A percentile compares a stretch with the other conserved stretches of the same genome.
phyloP scores from a whole-genome alignment of 2,797 vertebrate species.

The Silurus lanzhouensis region DNA sequence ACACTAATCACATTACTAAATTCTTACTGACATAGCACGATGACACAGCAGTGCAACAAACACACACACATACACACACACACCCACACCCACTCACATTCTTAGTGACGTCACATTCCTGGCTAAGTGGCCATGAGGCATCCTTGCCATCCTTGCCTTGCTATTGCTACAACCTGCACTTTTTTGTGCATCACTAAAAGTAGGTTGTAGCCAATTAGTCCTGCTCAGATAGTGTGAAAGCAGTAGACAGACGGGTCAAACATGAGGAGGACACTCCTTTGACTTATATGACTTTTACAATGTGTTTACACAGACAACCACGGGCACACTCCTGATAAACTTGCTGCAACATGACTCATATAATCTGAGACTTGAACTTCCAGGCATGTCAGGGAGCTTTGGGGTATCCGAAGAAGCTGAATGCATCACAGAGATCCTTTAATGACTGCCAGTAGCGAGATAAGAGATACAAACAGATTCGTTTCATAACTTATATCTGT shows the following conservation, averaged over 20 bases:
- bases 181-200: background rate
- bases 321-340: background rate
- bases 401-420: background rate
- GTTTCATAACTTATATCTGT: background rate
- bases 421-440: background rate
- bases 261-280: background rate
- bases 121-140: background rate
- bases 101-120: background rate
- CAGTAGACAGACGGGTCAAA: background rate
- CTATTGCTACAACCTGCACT: background rate
- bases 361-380: conserved; percentile 17
- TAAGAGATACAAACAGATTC: background rate
- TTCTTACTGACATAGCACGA: conserved; percentile 20
- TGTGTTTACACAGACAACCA: conserved; percentile 4
- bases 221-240: conserved; percentile 3
- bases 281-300: background rate
- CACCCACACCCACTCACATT: background rate
- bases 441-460: background rate
- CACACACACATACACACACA: background rate
- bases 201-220: background rate
- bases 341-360: conserved; percentile 2
- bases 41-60: conserved; percentile 20
- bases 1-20: conserved; percentile 45
- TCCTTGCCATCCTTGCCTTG: background rate
- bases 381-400: background rate